Evolutionary conservation across 2,797 vertebrate genomes (phyloP).

Genomic region (Carapus acus): DNA sequence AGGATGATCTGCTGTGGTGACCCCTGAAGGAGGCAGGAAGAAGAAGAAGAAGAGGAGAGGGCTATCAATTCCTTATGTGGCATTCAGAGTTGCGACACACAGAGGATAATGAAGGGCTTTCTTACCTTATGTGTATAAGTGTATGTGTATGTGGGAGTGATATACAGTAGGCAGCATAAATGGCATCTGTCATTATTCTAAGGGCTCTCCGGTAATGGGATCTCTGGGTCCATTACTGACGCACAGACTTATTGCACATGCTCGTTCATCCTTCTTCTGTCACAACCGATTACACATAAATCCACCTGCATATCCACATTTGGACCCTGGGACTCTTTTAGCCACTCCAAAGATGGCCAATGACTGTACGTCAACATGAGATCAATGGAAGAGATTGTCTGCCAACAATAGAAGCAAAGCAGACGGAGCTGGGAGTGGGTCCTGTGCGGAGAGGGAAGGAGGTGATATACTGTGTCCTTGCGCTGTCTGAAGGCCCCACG

Average conservation of each 20-base stretch:
- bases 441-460: slow-evolving; percentile 22
- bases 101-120: too few relatives aligned
- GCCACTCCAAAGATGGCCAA: slow-evolving; percentile 53
- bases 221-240: slow-evolving; percentile 46
- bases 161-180: slow-evolving; percentile 28
- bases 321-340: slow-evolving; percentile 66
- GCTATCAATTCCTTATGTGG: too few relatives aligned
- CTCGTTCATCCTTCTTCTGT: slow-evolving; percentile 62
- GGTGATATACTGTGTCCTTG: slow-evolving; percentile 39
- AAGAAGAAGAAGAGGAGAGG: too few relatives aligned
- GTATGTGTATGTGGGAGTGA: too few relatives aligned
- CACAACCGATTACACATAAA: slow-evolving; percentile 62
- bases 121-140: too few relatives aligned
- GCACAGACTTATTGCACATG: slow-evolving; percentile 52
- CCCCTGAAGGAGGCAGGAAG: too few relatives aligned
- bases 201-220: slow-evolving; percentile 40
- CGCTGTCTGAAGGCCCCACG: slow-evolving; percentile 28
- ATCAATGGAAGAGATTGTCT: slow-evolving; percentile 70
- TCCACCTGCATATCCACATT: slow-evolving; percentile 52
- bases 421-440: slow-evolving; percentile 20
- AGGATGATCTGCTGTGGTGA: too few relatives aligned
- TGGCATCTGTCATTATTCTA: slow-evolving; percentile 23
- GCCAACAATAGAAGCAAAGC: slow-evolving; percentile 48
- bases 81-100: too few relatives aligned
- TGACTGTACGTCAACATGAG: slow-evolving; percentile 54